Evolutionary conservation across 2,797 vertebrate genomes (phyloP), one percentile per base, ranked within the genome.

Genomic region (Lepilemur ruficaudatus): DNA sequence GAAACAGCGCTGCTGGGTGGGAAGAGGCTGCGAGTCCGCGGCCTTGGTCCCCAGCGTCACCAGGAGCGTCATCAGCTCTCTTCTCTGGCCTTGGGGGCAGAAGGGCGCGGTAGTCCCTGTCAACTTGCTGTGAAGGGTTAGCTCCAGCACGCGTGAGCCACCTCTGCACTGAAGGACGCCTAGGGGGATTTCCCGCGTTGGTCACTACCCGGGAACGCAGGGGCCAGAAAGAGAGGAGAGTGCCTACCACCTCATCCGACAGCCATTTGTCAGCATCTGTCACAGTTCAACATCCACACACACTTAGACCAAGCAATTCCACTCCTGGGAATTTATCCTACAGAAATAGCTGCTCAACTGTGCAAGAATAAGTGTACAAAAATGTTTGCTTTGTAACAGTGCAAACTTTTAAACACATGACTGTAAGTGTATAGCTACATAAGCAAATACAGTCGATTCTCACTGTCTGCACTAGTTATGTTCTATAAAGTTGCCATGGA

Each of bases 31-130:
- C 9, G 1, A 10, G 70, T 35, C 61, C 7, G 15, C 3, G 25
- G 12, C 28, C 4, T 50, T 50, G 10, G 0, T 35, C 20, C 4
- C 35, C 30, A 12, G 30, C 18, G 20, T 28, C 1, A 20, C n/a
- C n/a, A 23, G 15, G 20, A 38, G 7, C 32, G 20, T 30, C 18
- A 0, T n/a, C 17, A 5, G 20, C 35, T 61, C 41, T 63, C 48
- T 48, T 46, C 57, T 65, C 48, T 20, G 1, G 14, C 30, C 69
- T 50, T 0, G 12, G 32, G n/a, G 32, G 23, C n/a, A 0, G 22
- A 20, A 43, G 15, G 2, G 59, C 14, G 28, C 5, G 14, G 28
- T 23, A 14, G 46, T 35, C 61, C 69, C 41, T 48, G 12, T 30
- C 12, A 43, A 0, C 14, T 7, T 7, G 22, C 14, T 12, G 41